A percentile compares a stretch with the other conserved stretches of the same genome.
Evolutionary conservation across 1,140 invertebrate genomes (phyloP).

Genomic region (Ips nitidus): DNA sequence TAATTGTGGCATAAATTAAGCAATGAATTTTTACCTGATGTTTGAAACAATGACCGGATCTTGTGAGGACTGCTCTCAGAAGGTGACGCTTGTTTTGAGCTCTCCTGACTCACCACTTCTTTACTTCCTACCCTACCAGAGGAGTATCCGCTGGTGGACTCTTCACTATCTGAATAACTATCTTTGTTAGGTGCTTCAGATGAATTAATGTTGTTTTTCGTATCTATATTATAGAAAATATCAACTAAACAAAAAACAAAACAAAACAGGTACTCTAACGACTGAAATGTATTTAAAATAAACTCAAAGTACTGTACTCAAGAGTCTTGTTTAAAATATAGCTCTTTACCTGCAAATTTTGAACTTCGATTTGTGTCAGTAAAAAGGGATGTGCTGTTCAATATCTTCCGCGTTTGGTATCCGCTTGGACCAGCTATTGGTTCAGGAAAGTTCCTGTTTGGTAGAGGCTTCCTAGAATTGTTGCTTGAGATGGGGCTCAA

Average conservation of each 20-base stretch:
- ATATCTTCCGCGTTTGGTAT: slow-evolving; percentile 24
- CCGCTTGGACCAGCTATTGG: slow-evolving; percentile 47
- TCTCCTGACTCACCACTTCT: slow-evolving; percentile 39
- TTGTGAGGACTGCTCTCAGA: slow-evolving; percentile 33
- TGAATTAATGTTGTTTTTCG: neutral
- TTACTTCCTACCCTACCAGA: slow-evolving; percentile 44
- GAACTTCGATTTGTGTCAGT: neutral
- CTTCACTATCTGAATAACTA: slow-evolving; percentile 49
- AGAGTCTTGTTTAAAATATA: too few species aligned
- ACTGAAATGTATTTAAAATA: too few species aligned
- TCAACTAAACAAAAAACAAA: too few species aligned
- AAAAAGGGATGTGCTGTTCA: slow-evolving; percentile 25
- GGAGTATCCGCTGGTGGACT: slow-evolving; percentile 52
- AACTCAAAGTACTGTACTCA: too few species aligned
- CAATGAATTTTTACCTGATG: slow-evolving; percentile 28
- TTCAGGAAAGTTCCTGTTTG: slow-evolving; percentile 39
- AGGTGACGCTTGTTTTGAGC: slow-evolving; percentile 39
- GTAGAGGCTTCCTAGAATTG: slow-evolving; percentile 16
- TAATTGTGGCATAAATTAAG: too few species aligned
- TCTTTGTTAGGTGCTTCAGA: slow-evolving; percentile 40
- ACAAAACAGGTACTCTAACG: too few species aligned
- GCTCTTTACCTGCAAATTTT: neutral
- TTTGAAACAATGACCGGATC: slow-evolving; percentile 36
- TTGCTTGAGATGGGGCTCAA: slow-evolving; percentile 27
- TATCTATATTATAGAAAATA: too few species aligned